Conservation (phyloP, 2,113 vertebrate genomes). For the Tetraodon nigroviridis region DNA sequence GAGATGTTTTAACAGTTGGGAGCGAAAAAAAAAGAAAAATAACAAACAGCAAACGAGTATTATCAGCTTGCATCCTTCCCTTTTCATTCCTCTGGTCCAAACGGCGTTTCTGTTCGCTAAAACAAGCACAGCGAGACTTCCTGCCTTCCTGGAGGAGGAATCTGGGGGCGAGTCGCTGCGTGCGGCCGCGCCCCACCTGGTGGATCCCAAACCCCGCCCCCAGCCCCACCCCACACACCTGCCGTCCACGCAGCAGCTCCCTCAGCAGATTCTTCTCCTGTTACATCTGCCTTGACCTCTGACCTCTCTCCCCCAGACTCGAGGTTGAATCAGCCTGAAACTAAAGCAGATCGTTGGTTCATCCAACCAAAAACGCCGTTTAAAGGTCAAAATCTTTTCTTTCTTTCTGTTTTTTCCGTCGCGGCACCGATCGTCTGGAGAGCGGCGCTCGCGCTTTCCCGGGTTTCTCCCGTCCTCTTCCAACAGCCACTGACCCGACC, state of each 20-base stretch:
- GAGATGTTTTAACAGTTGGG: conserved; percentile 64
- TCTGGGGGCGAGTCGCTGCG: conserved; percentile 58
- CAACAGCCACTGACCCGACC: no score
- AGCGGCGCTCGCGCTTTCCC: no score
- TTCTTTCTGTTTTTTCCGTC: no score
- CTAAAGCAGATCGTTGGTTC: no score
- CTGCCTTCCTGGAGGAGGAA: conserved; percentile 38
- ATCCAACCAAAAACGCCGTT: no score
- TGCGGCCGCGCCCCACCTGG: background rate
- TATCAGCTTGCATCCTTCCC: conserved; percentile 69
- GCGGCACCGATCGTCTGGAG: no score
- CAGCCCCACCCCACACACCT: conserved; percentile 17
- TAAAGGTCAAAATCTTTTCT: no score
- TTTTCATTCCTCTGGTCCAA: conserved; percentile 4
- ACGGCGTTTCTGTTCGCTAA: conserved; percentile 59
- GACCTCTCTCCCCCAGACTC: background rate
- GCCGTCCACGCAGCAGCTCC: conserved; percentile 26
- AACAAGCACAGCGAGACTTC: conserved; percentile 67
- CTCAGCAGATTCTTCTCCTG: conserved; percentile 27
- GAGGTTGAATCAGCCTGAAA: background rate
- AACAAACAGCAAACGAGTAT: conserved; percentile 45
- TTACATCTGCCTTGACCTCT: conserved; percentile 23
- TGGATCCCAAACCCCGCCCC: background rate
- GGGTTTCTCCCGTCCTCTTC: no score
- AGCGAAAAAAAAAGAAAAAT: conserved; percentile 40